phyloP scores from a whole-genome alignment of 1,140 invertebrate species.

The Euwallacea fornicatus region DNA sequence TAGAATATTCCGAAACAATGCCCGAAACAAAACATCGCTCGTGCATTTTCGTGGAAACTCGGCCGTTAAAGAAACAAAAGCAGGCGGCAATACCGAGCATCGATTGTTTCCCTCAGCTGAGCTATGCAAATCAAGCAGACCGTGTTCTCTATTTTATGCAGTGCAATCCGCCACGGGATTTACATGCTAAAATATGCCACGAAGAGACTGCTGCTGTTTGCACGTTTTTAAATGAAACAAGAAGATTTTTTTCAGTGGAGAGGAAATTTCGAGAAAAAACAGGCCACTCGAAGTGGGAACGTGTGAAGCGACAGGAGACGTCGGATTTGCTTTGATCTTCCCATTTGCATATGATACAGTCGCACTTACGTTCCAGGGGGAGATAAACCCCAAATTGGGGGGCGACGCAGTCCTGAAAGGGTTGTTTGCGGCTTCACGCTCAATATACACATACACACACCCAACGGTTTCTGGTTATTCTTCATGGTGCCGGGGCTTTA shows the following conservation, averaged over 20 bases:
- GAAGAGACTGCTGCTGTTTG: constrained; percentile 7
- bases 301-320: constrained; percentile 27
- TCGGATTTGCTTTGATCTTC: constrained; percentile 41
- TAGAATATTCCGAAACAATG: no score
- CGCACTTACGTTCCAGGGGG: constrained; percentile 30
- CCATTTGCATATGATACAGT: constrained; percentile 41
- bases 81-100: constrained; percentile 39
- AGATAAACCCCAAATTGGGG: constrained; percentile 29
- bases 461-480: not conserved
- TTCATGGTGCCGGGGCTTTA: not conserved
- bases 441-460: constrained; percentile 7
- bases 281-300: constrained; percentile 22
- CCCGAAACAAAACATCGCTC: no score
- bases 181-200: constrained; percentile 45
- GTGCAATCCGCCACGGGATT: constrained; percentile 41
- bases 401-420: constrained; percentile 9
- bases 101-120: constrained; percentile 53
- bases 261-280: constrained; percentile 5
- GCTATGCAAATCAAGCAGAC: constrained; percentile 52
- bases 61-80: constrained; percentile 38
- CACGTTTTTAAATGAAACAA: constrained; percentile 3
- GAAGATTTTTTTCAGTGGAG: not conserved
- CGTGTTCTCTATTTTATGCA: constrained; percentile 54
- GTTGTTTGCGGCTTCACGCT: constrained; percentile 36
- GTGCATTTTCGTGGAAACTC: constrained; percentile 27